These are phyloP conservation scores for Amniataba percoides DNA, from an alignment of 2,797 vertebrate species.

Conservation along the genomic window DNA sequence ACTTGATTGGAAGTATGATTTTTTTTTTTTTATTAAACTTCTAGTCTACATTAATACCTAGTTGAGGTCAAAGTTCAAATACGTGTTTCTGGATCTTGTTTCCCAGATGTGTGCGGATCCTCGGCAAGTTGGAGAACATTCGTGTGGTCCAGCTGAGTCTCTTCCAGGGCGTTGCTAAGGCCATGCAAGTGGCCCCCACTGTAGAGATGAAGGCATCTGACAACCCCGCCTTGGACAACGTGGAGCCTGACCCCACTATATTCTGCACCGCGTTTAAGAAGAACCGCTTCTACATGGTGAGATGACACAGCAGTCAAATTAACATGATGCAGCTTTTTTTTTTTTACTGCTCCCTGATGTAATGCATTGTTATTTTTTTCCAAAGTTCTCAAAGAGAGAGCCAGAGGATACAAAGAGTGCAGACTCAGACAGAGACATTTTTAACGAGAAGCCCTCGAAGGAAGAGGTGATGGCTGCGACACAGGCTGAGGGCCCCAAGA, in stretches of 20 bases:
- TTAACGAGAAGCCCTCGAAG: slow-evolving; percentile 99
- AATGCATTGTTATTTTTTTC: neutral
- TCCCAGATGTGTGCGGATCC: slow-evolving; percentile 94
- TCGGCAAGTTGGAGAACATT: slow-evolving; percentile 98
- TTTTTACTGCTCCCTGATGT: no score
- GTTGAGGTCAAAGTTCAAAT: neutral
- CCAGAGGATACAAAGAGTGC: slow-evolving; percentile 98
- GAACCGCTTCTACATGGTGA: slow-evolving; percentile 98
- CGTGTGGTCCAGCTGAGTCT: slow-evolving; percentile 93
- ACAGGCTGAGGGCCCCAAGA: slow-evolving; percentile 97
- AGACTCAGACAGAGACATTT: slow-evolving; percentile 97
- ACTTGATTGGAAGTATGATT: neutral
- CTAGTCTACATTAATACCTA: neutral
- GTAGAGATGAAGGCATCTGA: slow-evolving; percentile 99
- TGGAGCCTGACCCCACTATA: slow-evolving; percentile 93
- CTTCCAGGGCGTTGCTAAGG: slow-evolving; percentile 95
- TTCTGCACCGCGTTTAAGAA: slow-evolving; percentile 98
- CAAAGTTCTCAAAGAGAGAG: slow-evolving; percentile 95
- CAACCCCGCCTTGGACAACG: slow-evolving; percentile 93
- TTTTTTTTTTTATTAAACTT: neutral
- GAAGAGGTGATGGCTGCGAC: slow-evolving; percentile 99
- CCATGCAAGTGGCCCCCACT: slow-evolving; percentile 90
- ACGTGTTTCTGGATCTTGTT: neutral
- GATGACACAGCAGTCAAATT: rapidly evolving
- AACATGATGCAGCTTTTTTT: no score